Conservation (phyloP, 2,888 invertebrate species). For the Masnerella sp. region DNA sequence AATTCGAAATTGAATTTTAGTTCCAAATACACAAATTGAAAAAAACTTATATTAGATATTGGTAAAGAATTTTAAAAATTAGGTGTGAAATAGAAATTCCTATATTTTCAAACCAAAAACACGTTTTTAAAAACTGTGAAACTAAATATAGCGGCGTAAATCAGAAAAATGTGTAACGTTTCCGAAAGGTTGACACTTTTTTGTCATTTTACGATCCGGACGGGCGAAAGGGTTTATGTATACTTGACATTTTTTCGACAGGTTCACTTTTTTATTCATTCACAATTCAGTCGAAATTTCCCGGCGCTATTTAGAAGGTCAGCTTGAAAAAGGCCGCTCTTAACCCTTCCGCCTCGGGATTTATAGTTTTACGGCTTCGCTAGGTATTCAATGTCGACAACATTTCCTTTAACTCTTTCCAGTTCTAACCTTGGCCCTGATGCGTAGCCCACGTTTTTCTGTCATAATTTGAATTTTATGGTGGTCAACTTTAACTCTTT, state of each 20-base stretch:
- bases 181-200: conserved; percentile 32
- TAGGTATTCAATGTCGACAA: conserved; percentile 41
- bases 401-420: conserved; percentile 49
- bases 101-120: no score
- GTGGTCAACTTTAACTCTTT: conserved; percentile 6
- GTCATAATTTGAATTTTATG: conserved; percentile 19
- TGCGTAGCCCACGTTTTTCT: conserved; percentile 18
- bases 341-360: conserved; percentile 48
- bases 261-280: conserved; percentile 47
- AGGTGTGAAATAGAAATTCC: no score
- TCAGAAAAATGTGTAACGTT: conserved; percentile 24
- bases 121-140: no score
- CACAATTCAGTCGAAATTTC: conserved; percentile 35
- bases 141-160: conserved; percentile 23
- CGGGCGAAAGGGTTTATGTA: conserved; percentile 42
- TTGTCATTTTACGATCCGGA: conserved; percentile 31
- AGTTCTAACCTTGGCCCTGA: conserved; percentile 45
- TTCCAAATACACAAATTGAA: no score
- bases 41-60: no score
- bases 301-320: conserved; percentile 38
- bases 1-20: no score
- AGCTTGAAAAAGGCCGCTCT: conserved; percentile 39
- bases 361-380: conserved; percentile 53
- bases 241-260: conserved; percentile 55
- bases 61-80: no score